A percentile compares a stretch with the other conserved stretches of the same genome.
Conservation (phyloP, 2,888 invertebrate genomes). For the Drosophila sordidapex region DNA sequence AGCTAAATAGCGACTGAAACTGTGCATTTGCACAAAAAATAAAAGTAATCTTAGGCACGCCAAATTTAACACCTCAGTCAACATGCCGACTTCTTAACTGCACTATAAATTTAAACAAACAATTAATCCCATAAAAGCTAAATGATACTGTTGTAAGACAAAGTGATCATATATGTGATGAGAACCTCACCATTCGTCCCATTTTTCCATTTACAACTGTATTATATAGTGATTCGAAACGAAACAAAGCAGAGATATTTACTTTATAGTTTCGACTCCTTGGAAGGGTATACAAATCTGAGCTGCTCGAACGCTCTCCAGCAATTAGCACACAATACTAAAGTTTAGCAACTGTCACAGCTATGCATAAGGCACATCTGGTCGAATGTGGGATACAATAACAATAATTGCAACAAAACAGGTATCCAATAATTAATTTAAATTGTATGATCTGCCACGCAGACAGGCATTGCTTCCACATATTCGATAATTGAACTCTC, state of each 20-base stretch:
- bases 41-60: conserved; percentile 12
- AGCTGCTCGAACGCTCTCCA: not conserved
- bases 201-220: not conserved
- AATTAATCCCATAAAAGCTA: not conserved
- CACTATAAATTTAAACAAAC: not conserved
- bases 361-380: not conserved
- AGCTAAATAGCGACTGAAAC: conserved; percentile 52
- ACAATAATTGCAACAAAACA: not conserved
- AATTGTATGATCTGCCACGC: not conserved
- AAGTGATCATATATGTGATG: not conserved
- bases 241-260: not conserved
- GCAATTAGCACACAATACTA: conserved; percentile 31
- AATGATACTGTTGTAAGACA: not conserved
- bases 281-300: not conserved
- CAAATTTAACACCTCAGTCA: not conserved
- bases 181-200: not conserved
- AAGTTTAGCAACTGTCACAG: conserved; percentile 7
- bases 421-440: not conserved
- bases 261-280: not conserved
- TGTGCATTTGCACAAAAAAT: not conserved
- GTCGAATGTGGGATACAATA: not conserved
- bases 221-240: not conserved
- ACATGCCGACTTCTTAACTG: not conserved
- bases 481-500: conserved; percentile 10
- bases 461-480: conserved; percentile 1